These are phyloP conservation scores for Phortica variegata DNA, from an alignment of 1,140 invertebrate species.

Conservation along the genomic window DNA sequence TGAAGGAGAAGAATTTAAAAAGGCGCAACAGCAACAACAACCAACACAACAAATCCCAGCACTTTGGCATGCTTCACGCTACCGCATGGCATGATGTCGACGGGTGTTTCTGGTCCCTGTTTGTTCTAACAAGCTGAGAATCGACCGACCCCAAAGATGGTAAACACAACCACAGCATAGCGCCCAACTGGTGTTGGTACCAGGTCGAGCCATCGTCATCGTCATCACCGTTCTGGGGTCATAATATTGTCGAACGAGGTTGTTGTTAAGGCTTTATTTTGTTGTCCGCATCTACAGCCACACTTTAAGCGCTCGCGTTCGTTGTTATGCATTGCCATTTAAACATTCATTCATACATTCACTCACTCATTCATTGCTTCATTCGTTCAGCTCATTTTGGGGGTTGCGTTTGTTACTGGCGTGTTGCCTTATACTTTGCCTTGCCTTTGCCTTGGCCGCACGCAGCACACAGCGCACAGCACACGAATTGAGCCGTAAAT, in stretches of 20 bases:
- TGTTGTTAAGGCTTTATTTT: no score
- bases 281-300: no score
- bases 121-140: neutral
- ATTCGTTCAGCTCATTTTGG: no score
- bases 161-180: slow-evolving; percentile 22
- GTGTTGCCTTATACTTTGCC: no score
- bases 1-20: slow-evolving; percentile 57
- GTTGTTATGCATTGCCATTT: no score
- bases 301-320: no score
- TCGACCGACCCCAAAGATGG: slow-evolving; percentile 1
- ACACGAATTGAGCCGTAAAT: slow-evolving; percentile 54
- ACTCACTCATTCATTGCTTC: no score
- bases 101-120: no score
- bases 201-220: slow-evolving; percentile 7
- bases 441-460: no score
- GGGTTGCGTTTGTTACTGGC: no score
- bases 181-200: slow-evolving; percentile 16
- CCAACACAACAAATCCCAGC: slow-evolving; percentile 43
- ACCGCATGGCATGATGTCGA: no score
- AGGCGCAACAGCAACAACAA: slow-evolving; percentile 15
- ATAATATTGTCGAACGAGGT: slow-evolving; percentile 31
- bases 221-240: slow-evolving; percentile 14
- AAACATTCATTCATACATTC: no score
- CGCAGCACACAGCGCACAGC: slow-evolving; percentile 25
- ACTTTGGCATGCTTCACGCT: neutral